Base-by-base conservation (phyloP, 1,140 invertebrate species). In the Rhopalosiphum maidis region DNA sequence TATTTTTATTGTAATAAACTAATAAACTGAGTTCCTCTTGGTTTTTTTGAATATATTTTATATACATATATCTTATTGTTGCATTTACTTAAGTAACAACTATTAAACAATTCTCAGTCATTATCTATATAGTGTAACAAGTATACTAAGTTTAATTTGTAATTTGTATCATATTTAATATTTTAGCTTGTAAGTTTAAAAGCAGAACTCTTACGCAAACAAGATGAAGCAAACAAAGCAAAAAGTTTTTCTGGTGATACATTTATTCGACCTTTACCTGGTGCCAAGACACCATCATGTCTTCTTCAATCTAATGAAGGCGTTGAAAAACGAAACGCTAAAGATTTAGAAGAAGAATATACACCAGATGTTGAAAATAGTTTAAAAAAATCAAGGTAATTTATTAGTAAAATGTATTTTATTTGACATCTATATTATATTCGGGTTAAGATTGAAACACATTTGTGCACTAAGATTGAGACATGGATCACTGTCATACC, bases 181-280 rank as follows among this genome's bases (percentile, higher is more conserved):
- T 96, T 96, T 77, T 94, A 97, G 96, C 94, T 97, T 60, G 94
- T 97, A 22, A 96, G 96, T 95, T 95, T 97, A 93, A 97, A 97
- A 95, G 97, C 97, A 6, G 97, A 98, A 95, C 95, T 98, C 60
- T 94, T 97, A 30, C 96, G 96, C 89, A 98, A 98, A 95, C 97
- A 98, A 95, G 96, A 97, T 94, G 97, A 98, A 95, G 96, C 97
- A 6, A 96, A 96, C 85, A 96, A 96, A 94, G 96, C 96, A 8
- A 97, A 97, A 94, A 94, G 95, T 1, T 95, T 96, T 95, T 95
- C 95, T 93, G 94, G 96, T 91, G 94, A 95, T 68, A 95, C 95
- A 94, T 96, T 95, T 94, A 95, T 95, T 43, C 94, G 95, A 94
- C 94, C 92, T 93, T 94, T 95, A 95, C 94, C 95, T 93, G 95